Conservation (phyloP, 2,888 invertebrate species). For the Eurytoma adleriae region DNA sequence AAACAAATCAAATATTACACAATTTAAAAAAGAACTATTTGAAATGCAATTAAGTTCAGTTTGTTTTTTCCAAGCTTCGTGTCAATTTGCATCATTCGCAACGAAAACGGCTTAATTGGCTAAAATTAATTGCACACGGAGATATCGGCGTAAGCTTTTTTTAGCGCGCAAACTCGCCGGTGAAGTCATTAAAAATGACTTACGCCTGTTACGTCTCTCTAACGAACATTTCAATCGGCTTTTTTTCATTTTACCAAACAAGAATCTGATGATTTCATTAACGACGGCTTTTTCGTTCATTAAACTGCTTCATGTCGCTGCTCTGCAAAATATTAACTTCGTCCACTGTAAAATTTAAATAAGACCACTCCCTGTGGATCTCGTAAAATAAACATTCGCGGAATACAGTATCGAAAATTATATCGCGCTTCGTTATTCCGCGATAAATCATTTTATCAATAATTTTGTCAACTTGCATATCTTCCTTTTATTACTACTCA, state of each 20-base stretch:
- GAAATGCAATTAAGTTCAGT: neutral
- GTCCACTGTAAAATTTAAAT: too few species aligned
- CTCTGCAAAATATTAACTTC: too few species aligned
- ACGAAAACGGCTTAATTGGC: slow-evolving; percentile 42
- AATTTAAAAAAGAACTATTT: too few species aligned
- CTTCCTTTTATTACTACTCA: too few species aligned
- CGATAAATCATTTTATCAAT: too few species aligned
- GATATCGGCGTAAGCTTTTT: slow-evolving; percentile 29
- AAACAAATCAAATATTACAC: too few species aligned
- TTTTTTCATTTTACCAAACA: neutral
- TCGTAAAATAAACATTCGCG: too few species aligned
- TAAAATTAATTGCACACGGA: slow-evolving; percentile 37
- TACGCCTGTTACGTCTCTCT: neutral
- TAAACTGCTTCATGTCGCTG: too few species aligned
- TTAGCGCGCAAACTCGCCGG: neutral
- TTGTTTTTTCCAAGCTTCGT: slow-evolving; percentile 6
- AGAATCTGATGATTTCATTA: slow-evolving; percentile 1
- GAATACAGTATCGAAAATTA: too few species aligned
- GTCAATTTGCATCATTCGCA: slow-evolving; percentile 46
- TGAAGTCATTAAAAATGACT: slow-evolving; percentile 41
- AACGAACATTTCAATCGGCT: slow-evolving; percentile 13
- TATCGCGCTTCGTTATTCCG: too few species aligned
- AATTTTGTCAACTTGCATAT: too few species aligned
- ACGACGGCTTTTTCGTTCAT: neutral
- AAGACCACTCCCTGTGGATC: too few species aligned